phyloP scores from a whole-genome alignment of 2,888 invertebrate genomes.

The Adela reaumurella region DNA sequence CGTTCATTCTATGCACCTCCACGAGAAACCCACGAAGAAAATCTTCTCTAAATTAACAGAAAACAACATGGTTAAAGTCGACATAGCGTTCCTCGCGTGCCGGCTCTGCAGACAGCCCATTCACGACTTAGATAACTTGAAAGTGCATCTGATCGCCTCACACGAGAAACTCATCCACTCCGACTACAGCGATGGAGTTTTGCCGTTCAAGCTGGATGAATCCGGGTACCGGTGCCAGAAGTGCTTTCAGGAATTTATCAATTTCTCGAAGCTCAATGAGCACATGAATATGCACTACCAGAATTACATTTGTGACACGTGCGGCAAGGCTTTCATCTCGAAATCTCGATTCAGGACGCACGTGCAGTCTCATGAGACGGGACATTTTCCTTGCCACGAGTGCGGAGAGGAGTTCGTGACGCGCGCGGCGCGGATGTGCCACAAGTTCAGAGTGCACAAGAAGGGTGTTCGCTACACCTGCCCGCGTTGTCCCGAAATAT shows the following conservation, averaged over 20 bases:
- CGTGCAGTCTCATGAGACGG: conserved; percentile 34
- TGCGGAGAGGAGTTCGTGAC: conserved; percentile 32
- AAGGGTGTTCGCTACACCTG: conserved; percentile 37
- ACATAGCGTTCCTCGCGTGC: conserved; percentile 31
- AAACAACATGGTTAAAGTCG: conserved; percentile 47
- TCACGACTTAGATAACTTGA: conserved; percentile 25
- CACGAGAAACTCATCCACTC: conserved; percentile 25
- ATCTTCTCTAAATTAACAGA: conserved; percentile 39
- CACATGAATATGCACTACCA: conserved; percentile 44
- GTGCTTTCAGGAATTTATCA: conserved; percentile 24
- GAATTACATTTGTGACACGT: conserved; percentile 39
- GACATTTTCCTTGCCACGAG: conserved; percentile 33
- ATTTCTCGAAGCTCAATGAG: conserved; percentile 34
- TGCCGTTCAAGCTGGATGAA: conserved; percentile 36
- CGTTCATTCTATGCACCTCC: conserved; percentile 23
- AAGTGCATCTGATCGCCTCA: conserved; percentile 24
- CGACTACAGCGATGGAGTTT: conserved; percentile 35
- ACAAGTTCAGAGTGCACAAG: conserved; percentile 29
- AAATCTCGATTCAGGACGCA: conserved; percentile 38
- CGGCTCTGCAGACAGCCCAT: conserved; percentile 25
- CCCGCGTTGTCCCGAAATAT: conserved; percentile 35
- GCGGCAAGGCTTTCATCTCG: conserved; percentile 40
- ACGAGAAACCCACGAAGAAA: conserved; percentile 25
- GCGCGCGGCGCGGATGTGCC: conserved; percentile 29
- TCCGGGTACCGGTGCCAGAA: conserved; percentile 26